Evolutionary conservation across 2,888 invertebrate species (phyloP).

Genomic region (Eledone cirrhosa): DNA sequence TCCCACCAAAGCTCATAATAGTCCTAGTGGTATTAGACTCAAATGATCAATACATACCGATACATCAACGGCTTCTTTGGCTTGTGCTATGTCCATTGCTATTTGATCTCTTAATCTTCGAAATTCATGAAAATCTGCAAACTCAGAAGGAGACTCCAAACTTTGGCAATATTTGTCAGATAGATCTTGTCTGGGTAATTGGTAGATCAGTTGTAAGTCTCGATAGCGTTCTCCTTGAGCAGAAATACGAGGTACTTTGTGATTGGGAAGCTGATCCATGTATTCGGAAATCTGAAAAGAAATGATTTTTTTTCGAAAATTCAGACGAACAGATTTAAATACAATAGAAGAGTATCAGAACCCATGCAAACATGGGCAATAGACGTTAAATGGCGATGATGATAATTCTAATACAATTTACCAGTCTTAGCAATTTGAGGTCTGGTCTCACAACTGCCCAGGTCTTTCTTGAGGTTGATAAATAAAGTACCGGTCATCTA

Average conservation of each 20-base stretch:
- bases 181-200: conserved; percentile 85
- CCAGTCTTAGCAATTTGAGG: too few relatives aligned
- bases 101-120: conserved; percentile 93
- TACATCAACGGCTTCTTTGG: conserved; percentile 62
- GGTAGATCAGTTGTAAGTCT: conserved; percentile 83
- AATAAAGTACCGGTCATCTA: too few relatives aligned
- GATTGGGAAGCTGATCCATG: conserved; percentile 86
- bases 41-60: conserved; percentile 40
- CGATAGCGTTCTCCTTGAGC: conserved; percentile 83
- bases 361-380: too few relatives aligned
- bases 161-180: conserved; percentile 84
- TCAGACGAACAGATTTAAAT: not conserved
- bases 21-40: too few relatives aligned
- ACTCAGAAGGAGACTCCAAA: conserved; percentile 47
- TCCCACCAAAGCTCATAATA: too few relatives aligned
- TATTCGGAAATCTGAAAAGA: conserved; percentile 85
- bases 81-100: conserved; percentile 88
- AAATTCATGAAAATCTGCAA: conserved; percentile 85
- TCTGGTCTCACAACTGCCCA: too few relatives aligned
- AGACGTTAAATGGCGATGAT: too few relatives aligned
- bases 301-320: not conserved
- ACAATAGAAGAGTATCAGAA: too few relatives aligned
- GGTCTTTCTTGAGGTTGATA: too few relatives aligned
- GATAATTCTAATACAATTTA: too few relatives aligned
- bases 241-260: conserved; percentile 80